Conservation (phyloP, 2,888 invertebrate genomes). For the Torymus auratus region DNA sequence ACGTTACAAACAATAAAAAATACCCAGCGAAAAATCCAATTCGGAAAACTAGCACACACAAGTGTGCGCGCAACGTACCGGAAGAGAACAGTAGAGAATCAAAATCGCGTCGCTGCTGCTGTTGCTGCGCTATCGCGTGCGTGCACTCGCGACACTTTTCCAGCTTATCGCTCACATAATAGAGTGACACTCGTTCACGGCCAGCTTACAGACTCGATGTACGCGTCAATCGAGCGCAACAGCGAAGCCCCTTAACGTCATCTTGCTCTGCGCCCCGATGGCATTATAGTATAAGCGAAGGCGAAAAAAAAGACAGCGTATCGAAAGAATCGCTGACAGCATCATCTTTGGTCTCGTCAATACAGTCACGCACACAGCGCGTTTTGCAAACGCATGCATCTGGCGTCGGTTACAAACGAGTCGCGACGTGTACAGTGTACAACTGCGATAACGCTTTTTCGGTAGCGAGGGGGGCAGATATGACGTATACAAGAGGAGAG, state of each 20-base stretch:
- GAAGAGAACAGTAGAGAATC: constrained; percentile 2
- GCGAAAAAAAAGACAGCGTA: neutral
- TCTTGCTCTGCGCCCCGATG: constrained; percentile 19
- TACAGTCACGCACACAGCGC: neutral
- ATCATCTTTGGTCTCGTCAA: constrained; percentile 2
- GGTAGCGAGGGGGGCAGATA: too few species aligned
- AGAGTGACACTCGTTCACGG: constrained; percentile 49
- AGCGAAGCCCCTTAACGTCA: constrained; percentile 36
- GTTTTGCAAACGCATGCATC: neutral
- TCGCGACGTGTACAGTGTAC: neutral
- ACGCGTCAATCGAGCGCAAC: constrained; percentile 24
- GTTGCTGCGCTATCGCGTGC: neutral
- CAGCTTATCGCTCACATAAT: constrained; percentile 32
- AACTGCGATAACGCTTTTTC: constrained; percentile 15
- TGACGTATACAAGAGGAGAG: too few species aligned
- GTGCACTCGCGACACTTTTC: constrained; percentile 22
- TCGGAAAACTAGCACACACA: too few species aligned
- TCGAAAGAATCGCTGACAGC: neutral
- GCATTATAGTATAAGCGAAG: too few species aligned
- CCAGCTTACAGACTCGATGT: constrained; percentile 20
- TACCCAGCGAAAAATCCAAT: too few species aligned
- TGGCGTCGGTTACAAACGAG: too few species aligned
- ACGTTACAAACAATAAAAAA: too few species aligned
- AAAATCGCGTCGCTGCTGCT: neutral
- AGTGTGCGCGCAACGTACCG: too few species aligned